These are phyloP conservation scores for Pterophyllum scalare DNA, from an alignment of 2,113 vertebrate species.

Conservation along the genomic window DNA sequence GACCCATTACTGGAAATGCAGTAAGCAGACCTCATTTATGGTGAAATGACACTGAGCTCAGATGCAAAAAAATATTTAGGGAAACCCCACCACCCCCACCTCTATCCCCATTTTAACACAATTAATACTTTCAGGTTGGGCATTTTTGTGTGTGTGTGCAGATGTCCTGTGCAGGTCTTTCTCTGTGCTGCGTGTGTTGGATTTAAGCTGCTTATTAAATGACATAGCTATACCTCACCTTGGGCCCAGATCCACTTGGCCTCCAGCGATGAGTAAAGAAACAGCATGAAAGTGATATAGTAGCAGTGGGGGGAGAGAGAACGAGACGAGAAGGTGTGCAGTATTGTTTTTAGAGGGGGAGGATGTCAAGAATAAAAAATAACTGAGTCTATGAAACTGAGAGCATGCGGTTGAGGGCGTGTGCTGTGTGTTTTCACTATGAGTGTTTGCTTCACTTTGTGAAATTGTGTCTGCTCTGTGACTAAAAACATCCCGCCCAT, in stretches of 20 bases:
- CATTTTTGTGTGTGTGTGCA: conserved; percentile 46
- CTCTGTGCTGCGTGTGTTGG: conserved; percentile 49
- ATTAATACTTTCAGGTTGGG: not conserved
- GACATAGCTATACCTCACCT: conserved; percentile 61
- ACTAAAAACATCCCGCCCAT: conserved; percentile 6
- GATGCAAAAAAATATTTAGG: conserved; percentile 31
- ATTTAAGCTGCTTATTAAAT: conserved; percentile 74
- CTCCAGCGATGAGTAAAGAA: conserved; percentile 45
- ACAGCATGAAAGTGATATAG: conserved; percentile 43
- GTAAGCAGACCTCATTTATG: conserved; percentile 47
- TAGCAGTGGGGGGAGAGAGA: conserved; percentile 28
- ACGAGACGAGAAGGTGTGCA: conserved; percentile 14
- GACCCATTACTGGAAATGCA: conserved; percentile 65
- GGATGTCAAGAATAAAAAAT: conserved; percentile 17
- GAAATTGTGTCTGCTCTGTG: not conserved
- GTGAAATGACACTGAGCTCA: conserved; percentile 46
- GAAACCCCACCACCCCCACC: not conserved
- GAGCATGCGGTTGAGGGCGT: conserved; percentile 8
- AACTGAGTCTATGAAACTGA: conserved; percentile 18
- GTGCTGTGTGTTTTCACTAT: conserved; percentile 5
- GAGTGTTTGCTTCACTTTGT: not conserved
- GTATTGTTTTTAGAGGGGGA: not conserved
- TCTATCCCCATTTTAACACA: not conserved
- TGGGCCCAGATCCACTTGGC: conserved; percentile 56
- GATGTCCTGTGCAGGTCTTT: conserved; percentile 24